phyloP scores from a whole-genome alignment of 2,797 vertebrate genomes.

The Peromyscus attwateri region DNA sequence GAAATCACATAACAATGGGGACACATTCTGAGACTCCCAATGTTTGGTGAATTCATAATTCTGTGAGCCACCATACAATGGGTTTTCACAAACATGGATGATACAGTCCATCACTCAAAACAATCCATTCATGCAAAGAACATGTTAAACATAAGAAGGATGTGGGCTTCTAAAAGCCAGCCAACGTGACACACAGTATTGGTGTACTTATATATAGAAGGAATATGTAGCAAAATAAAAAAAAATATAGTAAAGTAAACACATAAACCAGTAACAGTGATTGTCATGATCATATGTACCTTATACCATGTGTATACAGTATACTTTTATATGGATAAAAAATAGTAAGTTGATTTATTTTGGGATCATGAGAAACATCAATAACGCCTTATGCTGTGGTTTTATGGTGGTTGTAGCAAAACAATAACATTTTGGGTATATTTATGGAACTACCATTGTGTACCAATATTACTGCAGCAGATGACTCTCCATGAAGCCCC shows the following conservation, averaged over 20 bases:
- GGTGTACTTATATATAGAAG: neutral
- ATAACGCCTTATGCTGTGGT: neutral
- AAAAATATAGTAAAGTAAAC: neutral
- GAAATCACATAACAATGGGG: neutral
- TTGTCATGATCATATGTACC: neutral
- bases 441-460: neutral
- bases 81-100: neutral
- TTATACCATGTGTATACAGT: neutral
- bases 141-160: no score
- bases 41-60: neutral
- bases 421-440: neutral
- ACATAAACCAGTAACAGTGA: neutral
- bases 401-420: neutral
- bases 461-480: fast-evolving
- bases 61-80: neutral
- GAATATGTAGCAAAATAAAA: neutral
- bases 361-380: neutral
- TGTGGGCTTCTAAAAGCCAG: neutral
- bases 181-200: neutral
- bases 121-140: neutral
- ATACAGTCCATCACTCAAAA: neutral
- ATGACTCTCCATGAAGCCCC: neutral
- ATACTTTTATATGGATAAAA: neutral
- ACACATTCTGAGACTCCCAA: neutral
- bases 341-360: neutral